A percentile compares a stretch with the other conserved stretches of the same genome.
phyloP scores from a whole-genome alignment of 2,797 vertebrate genomes.

The Enteromius mattozi region DNA sequence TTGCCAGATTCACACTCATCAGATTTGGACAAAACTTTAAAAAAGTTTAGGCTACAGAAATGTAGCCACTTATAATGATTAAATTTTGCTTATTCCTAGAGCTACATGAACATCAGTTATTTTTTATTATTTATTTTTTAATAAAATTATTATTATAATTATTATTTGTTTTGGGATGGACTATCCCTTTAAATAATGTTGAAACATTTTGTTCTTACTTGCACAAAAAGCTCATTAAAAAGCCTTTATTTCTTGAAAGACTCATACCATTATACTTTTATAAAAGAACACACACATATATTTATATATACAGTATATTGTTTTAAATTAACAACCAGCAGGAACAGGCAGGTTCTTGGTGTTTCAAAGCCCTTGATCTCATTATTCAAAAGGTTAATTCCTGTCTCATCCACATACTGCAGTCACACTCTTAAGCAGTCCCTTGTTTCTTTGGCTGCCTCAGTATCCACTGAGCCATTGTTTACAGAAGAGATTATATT shows the following conservation, averaged over 20 bases:
- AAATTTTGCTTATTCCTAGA: neutral
- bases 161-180: neutral
- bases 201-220: neutral
- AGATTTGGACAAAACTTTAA: neutral
- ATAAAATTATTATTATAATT: neutral
- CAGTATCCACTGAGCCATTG: slow-evolving; percentile 7
- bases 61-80: neutral
- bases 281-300: neutral
- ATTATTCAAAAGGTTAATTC: slow-evolving; percentile 29
- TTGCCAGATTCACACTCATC: neutral
- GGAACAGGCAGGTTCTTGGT: neutral
- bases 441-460: slow-evolving; percentile 4
- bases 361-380: slow-evolving; percentile 29
- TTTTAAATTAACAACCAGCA: neutral
- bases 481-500: slow-evolving; percentile 42
- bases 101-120: neutral
- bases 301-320: neutral
- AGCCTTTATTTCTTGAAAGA: neutral
- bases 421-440: slow-evolving; percentile 16
- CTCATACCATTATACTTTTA: neutral
- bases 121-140: too few species aligned
- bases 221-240: neutral
- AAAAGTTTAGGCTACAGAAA: neutral
- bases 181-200: neutral
- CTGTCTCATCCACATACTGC: slow-evolving; percentile 2